A percentile compares a stretch with the other conserved stretches of the same genome.
Conservation (phyloP, 2,797 vertebrate species). For the Harpagifer antarcticus region DNA sequence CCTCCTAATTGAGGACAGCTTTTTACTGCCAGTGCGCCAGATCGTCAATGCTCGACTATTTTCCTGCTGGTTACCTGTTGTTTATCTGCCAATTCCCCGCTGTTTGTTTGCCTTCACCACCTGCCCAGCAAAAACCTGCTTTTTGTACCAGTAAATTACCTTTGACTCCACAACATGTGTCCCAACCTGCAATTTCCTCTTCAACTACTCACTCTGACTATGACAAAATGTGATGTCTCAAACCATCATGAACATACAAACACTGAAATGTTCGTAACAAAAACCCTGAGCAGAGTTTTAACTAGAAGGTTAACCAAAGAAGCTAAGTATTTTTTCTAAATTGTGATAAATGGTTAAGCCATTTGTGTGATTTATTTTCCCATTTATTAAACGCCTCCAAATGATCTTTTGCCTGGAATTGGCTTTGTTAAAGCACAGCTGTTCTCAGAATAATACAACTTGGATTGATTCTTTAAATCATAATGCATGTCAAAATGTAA, state of each 20-base stretch:
- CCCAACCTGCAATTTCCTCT: constrained; percentile 16
- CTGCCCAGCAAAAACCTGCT: constrained; percentile 40
- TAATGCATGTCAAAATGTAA: neutral
- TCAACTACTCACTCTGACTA: constrained; percentile 26
- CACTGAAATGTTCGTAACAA: constrained; percentile 1
- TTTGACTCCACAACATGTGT: constrained; percentile 13
- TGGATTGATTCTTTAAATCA: neutral
- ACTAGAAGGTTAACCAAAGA: neutral
- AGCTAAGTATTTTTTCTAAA: neutral
- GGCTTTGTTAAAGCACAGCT: neutral
- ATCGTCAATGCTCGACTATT: constrained; percentile 34
- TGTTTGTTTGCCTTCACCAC: constrained; percentile 47
- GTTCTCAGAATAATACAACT: neutral
- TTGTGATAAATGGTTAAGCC: neutral
- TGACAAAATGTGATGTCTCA: constrained; percentile 2
- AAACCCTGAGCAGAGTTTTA: neutral
- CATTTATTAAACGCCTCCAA: neutral
- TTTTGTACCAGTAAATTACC: constrained; percentile 38
- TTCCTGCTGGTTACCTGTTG: constrained; percentile 53
- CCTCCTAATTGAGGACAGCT: constrained; percentile 62
- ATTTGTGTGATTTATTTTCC: constrained; percentile 16
- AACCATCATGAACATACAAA: constrained; percentile 3
- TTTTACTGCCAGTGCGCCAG: constrained; percentile 46
- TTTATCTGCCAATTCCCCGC: constrained; percentile 53
- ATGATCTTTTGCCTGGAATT: neutral